phyloP scores from a whole-genome alignment of 1,140 invertebrate genomes.

The Drosophila ogumai region DNA sequence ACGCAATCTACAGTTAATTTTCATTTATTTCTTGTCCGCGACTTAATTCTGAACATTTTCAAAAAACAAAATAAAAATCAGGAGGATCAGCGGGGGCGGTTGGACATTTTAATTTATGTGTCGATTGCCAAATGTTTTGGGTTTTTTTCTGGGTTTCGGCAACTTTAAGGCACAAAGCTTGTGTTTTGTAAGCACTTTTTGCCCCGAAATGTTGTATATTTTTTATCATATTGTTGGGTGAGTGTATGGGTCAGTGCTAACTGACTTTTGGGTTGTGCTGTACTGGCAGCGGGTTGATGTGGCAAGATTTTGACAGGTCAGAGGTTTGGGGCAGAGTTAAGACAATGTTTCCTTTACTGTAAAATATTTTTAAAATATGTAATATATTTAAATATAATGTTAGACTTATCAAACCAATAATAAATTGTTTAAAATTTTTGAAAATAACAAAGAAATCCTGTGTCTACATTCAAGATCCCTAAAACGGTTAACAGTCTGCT shows the following conservation, averaged over 20 bases:
- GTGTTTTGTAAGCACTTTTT: constrained; percentile 38
- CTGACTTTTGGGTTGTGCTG: constrained; percentile 10
- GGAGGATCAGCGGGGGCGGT: constrained; percentile 11
- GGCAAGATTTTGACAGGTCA: constrained; percentile 1
- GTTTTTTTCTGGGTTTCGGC: constrained; percentile 17
- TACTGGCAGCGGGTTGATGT: neutral
- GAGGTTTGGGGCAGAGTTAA: neutral
- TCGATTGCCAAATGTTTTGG: constrained; percentile 60
- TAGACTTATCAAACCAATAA: neutral
- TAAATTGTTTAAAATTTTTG: neutral
- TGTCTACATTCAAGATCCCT: neutral
- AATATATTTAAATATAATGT: no score
- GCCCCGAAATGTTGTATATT: neutral
- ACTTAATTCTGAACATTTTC: constrained; percentile 62
- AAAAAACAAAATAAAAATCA: neutral
- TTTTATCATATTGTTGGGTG: constrained; percentile 43
- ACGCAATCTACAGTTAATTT: constrained; percentile 74
- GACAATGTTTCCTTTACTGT: neutral
- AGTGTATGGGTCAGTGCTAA: constrained; percentile 14
- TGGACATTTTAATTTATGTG: constrained; percentile 68
- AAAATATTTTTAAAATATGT: neutral
- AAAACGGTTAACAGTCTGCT: neutral
- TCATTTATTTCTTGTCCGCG: constrained; percentile 54
- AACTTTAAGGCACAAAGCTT: constrained; percentile 36
- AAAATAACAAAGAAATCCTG: neutral